Evolutionary conservation across 2,797 vertebrate genomes (phyloP), one percentile per base, ranked within the genome.

Genomic region (Pseudochaenichthys georgianus): DNA sequence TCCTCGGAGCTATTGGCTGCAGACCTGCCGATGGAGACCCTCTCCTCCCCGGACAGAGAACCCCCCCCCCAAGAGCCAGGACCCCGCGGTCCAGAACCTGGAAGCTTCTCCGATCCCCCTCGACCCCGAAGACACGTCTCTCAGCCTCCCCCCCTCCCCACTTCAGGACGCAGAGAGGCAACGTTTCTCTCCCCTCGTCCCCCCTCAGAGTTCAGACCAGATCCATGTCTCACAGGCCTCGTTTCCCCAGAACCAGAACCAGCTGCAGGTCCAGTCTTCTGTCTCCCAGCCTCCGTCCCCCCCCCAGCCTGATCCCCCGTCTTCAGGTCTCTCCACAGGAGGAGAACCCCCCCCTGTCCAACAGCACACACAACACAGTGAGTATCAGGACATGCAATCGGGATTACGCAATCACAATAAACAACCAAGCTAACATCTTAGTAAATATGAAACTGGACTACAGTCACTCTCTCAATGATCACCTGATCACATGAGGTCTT

Each of bases 321-420:
- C 83, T 23, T 70, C 81, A 52, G 12, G 69, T 69, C 75, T 81
- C 84, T 83, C 86, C 60, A 60, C 28, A 69, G 89, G 73, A 77
- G 89, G 84, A 74, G 78, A n/a, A 85, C 50, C 79, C 89, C 69
- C 86, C 21, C 83, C 88, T 77, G 82, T 77, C 71, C 91, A 89
- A 77, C 93, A 92, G 87, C 89, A 90, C 85, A 87, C 87, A 83
- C 90, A 90, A 64, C 89, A 85, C 90, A 94, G 94, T 94, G 75
- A 94, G 95, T 92, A 8, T 70, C 19, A 17, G 1, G 3, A 55
- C 38, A 48, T 13, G 31, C 10, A 6, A 28, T 28, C 28, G 8
- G 34, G 34, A 38, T 38, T 38, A 38, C 34, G 34, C n/a, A n/a
- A n/a, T n/a, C n/a, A n/a, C n/a, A n/a, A n/a, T n/a, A n/a, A n/a